Evolutionary conservation across 2,113 vertebrate species (phyloP).

Genomic region (Oreochromis niloticus): DNA sequence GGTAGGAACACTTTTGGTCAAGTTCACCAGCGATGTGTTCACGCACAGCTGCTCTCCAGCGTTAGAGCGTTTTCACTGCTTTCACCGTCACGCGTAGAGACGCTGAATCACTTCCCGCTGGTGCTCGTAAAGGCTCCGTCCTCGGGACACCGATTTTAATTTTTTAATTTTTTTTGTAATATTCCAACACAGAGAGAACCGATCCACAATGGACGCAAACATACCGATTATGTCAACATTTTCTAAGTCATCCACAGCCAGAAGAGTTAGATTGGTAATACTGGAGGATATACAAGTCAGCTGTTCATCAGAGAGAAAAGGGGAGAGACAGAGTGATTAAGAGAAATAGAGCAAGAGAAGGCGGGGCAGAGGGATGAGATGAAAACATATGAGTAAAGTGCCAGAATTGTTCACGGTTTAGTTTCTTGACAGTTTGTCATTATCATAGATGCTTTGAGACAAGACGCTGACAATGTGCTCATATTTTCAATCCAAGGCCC

Average conservation of each 20-base stretch:
- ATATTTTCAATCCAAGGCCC: slow-evolving; percentile 20
- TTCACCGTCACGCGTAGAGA: not conserved
- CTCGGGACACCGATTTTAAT: not conserved
- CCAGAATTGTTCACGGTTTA: slow-evolving; percentile 19
- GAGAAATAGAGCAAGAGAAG: not conserved
- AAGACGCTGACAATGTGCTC: slow-evolving; percentile 28
- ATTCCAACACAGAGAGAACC: slow-evolving; percentile 27
- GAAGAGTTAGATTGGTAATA: slow-evolving; percentile 12
- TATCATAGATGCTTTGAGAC: slow-evolving; percentile 23
- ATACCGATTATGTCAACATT: slow-evolving; percentile 37
- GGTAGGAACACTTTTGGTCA: not conserved
- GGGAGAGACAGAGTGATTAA: not conserved
- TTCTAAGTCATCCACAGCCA: slow-evolving; percentile 32
- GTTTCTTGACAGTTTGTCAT: not conserved
- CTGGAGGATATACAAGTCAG: slow-evolving; percentile 42
- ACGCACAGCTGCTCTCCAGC: not conserved
- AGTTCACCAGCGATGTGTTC: not conserved
- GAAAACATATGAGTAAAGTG: slow-evolving; percentile 48
- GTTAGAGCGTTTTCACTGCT: not conserved
- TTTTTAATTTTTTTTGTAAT: not conserved
- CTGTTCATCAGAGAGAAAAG: not conserved
- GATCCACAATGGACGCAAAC: slow-evolving; percentile 33
- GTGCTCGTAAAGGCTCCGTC: slow-evolving; percentile 10
- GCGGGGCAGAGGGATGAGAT: not conserved
- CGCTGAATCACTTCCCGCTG: not conserved